Base-by-base conservation (phyloP, 2,797 vertebrate genomes). In the Chloroceryle inda region DNA sequence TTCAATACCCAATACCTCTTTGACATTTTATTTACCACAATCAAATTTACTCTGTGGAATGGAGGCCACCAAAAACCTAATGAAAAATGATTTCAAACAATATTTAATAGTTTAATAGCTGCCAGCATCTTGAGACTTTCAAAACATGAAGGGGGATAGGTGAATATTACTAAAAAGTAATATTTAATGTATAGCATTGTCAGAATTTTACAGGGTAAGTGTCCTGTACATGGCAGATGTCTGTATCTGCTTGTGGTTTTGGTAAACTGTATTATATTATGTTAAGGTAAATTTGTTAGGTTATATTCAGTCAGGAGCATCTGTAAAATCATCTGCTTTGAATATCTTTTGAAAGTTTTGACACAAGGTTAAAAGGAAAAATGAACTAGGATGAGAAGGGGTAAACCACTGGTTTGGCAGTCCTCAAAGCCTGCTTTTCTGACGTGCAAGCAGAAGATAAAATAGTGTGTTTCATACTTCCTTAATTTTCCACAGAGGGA, bases 191-290 rank as follows among this genome's bases (percentile, higher is more conserved):
- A 79, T 87, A 55, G 68, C 61, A 74, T 81, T 94, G 81, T 78
- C 31, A 56, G 94, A 76, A 76, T 47, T 56, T 92, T 91, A 85
- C 58, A 95, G 75, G 55, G 50, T 38, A 55, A 45, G 29, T 33
- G 16, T 83, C 44, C 26, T 71, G 0, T 61, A 6, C 77, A 56
- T 64, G 82, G 55, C 82, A 95, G 87, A 92, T 88, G 72, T 94
- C 92, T 82, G 75, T 87, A 77, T 96, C 88, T 88, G 96, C 82
- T 97, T 97, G 85, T 87, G 85, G 58, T 68, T 93, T 94, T 33
- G 38, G 45, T 82, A 96, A 96, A 90, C 69, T 61, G 3, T 67
- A 44, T 93, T 94, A 90, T 22, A 49, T 27, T 44, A 13, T 44
- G 45, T 56, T 92, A 77, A 80, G 61, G 45, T 73, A 76, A 89